A percentile compares a stretch with the other conserved stretches of the same genome.
Conservation (phyloP, 2,888 invertebrate species). For the Rapana venosa region DNA sequence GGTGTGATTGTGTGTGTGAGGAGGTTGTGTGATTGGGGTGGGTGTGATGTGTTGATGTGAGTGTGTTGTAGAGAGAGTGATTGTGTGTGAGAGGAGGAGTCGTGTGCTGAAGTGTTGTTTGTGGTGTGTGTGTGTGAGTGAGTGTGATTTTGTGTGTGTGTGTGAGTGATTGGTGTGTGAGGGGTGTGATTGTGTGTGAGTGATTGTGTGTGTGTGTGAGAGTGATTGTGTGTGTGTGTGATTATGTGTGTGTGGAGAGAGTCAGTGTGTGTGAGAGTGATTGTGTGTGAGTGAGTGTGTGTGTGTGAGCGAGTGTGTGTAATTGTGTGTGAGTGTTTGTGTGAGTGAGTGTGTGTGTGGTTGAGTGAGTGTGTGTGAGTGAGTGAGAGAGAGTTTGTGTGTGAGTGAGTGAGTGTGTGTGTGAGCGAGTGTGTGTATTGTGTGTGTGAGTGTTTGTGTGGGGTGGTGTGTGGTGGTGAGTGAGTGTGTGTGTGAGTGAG, state of each 20-base stretch:
- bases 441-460: background rate
- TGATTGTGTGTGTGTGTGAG: slow-evolving; percentile 12
- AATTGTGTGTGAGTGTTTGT: background rate
- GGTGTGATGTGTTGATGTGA: background rate
- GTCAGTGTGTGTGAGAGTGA: slow-evolving; percentile 55
- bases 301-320: background rate
- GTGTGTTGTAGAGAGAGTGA: background rate
- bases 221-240: too few relatives aligned
- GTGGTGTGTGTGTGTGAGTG: background rate
- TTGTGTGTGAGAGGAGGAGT: background rate
- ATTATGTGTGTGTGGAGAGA: slow-evolving; percentile 75
- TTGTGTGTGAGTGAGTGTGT: background rate
- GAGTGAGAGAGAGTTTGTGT: background rate
- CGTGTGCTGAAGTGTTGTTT: too few relatives aligned
- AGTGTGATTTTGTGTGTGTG: too few relatives aligned
- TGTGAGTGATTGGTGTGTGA: slow-evolving; percentile 50
- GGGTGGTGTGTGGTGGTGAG: background rate
- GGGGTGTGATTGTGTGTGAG: slow-evolving; percentile 57
- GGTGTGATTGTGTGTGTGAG: too few relatives aligned
- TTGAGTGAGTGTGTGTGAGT: background rate
- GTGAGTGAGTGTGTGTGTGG: background rate
- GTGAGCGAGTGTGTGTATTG: background rate
- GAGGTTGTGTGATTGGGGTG: background rate
- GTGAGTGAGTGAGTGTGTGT: background rate
- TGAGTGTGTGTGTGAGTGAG: background rate